Percentiles rank a stretch among this genome's conserved stretches.
Evolutionary conservation across 1,140 invertebrate genomes (phyloP).

Genomic region (Scaptomyza graminum): DNA sequence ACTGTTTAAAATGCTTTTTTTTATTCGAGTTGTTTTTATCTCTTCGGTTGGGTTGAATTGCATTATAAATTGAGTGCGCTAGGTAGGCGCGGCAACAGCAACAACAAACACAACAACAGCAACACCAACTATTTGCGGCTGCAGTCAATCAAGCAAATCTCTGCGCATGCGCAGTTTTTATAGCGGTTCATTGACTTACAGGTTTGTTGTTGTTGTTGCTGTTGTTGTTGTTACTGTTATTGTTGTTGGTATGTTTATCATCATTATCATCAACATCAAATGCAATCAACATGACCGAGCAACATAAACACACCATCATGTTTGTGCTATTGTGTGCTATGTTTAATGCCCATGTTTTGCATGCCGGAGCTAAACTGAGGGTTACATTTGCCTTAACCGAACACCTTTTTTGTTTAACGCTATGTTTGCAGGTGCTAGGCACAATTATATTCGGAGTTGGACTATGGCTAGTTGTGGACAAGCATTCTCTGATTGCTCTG

Average conservation of each 20-base stretch:
- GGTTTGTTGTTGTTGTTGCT: too few relatives aligned
- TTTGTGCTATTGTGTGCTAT: constrained; percentile 4
- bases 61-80: constrained; percentile 35
- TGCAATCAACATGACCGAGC: constrained; percentile 72
- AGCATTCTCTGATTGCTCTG: constrained; percentile 87
- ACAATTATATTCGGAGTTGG: constrained; percentile 89
- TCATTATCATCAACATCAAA: constrained; percentile 59
- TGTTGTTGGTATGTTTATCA: constrained; percentile 35
- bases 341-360: constrained; percentile 30
- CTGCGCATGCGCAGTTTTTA: constrained; percentile 75
- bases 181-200: constrained; percentile 68
- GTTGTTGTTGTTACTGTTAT: constrained; percentile 23
- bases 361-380: constrained; percentile 26
- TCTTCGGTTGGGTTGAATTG: constrained; percentile 26
- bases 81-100: constrained; percentile 37
- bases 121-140: constrained; percentile 25
- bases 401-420: constrained; percentile 23
- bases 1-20: constrained; percentile 3
- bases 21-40: not conserved
- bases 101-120: not conserved
- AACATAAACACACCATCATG: constrained; percentile 56
- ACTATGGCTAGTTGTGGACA: constrained; percentile 90
- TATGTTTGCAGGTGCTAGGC: constrained; percentile 88
- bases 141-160: constrained; percentile 77
- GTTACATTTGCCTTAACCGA: constrained; percentile 13